Percentiles rank a stretch among this genome's conserved stretches.
These are phyloP conservation scores for Climacteris rufus DNA, from an alignment of 2,113 vertebrate genomes.

Conservation along the genomic window DNA sequence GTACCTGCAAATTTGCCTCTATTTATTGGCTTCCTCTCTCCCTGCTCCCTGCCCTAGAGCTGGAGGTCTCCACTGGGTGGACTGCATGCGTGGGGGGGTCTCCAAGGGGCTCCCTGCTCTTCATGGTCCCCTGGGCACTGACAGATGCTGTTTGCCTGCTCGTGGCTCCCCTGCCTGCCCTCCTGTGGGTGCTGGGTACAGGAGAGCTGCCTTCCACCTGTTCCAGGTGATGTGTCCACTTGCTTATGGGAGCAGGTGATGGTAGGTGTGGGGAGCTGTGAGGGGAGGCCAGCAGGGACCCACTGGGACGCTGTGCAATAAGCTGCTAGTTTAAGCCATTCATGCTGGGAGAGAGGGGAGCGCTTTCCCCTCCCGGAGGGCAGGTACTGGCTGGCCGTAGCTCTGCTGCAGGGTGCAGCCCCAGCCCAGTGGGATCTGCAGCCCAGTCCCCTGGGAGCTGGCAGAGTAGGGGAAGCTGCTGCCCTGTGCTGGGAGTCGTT, in stretches of 20 bases:
- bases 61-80: not conserved
- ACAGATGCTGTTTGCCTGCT: not conserved
- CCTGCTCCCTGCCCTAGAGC: constrained; percentile 27
- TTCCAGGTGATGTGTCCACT: not conserved
- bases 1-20: constrained; percentile 49
- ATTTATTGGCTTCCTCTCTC: constrained; percentile 72
- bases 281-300: not conserved
- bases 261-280: not conserved
- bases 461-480: not conserved
- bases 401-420: not conserved
- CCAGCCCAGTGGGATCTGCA: not conserved
- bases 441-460: not conserved
- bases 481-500: not conserved
- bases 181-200: not conserved
- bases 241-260: not conserved
- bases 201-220: not conserved
- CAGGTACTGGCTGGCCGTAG: not conserved
- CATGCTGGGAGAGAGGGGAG: not conserved
- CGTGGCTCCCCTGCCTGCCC: not conserved
- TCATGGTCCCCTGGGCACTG: not conserved
- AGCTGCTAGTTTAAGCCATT: constrained; percentile 53
- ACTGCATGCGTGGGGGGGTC: not conserved
- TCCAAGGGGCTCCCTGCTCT: not conserved
- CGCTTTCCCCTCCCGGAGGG: not conserved
- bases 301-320: constrained; percentile 63